Conservation (phyloP, 2,797 vertebrate species). For the Myoxocephalus aenaeus region DNA sequence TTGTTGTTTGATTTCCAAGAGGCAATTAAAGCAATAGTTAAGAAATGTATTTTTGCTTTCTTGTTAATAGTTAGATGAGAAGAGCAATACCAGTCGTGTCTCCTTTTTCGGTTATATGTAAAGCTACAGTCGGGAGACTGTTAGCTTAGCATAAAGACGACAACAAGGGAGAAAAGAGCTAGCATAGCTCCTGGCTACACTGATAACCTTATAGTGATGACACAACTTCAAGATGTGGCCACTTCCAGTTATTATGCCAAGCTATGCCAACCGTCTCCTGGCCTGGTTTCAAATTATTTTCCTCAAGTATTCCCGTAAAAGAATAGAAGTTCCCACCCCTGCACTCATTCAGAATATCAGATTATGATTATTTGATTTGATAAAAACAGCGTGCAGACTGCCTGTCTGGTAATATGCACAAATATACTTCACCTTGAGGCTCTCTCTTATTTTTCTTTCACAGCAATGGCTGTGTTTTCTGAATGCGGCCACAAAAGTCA, state of each 20-base stretch:
- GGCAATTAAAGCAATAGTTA: not conserved
- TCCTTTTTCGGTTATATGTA: too few relatives aligned
- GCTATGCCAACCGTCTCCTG: not conserved
- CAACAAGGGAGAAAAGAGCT: not conserved
- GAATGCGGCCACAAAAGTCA: not conserved
- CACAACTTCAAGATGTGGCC: not conserved
- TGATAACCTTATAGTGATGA: constrained; percentile 13
- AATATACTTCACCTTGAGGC: not conserved
- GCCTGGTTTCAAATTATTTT: not conserved
- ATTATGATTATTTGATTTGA: not conserved
- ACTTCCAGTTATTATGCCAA: not conserved
- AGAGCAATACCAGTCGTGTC: not conserved
- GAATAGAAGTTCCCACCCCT: not conserved
- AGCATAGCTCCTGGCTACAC: not conserved
- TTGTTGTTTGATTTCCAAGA: not conserved
- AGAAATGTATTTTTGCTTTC: not conserved
- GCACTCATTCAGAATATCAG: not conserved
- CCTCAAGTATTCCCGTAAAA: not conserved
- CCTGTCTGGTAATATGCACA: not conserved
- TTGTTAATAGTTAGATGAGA: not conserved
- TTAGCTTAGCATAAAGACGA: not conserved
- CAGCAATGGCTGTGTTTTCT: not conserved
- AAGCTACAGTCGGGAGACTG: not conserved
- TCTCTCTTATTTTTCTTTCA: not conserved
- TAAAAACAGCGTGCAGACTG: not conserved